Base-by-base conservation (phyloP, 1,140 invertebrate species). In the Linepithema humile region DNA sequence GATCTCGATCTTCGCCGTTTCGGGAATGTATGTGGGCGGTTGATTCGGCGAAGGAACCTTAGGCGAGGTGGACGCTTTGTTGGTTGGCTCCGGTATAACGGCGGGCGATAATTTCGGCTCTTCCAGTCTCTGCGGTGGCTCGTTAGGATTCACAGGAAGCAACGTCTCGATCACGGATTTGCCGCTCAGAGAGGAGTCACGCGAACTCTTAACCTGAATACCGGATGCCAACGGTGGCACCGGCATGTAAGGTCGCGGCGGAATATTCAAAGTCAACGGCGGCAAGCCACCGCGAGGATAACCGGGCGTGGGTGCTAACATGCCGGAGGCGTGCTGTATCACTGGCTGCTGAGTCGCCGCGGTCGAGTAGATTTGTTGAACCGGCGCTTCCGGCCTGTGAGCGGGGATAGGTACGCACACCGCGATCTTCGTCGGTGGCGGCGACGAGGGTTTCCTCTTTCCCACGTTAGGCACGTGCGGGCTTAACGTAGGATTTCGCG, bases 11-110 rank as follows among this genome's bases (percentile, higher is more conserved):
- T 94, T 94, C 0, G 94, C 94, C 0, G 93, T 94, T 85, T 94
- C 94, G 0, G 94, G 94, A 67, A 94, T 94, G 35, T 93, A 94
- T 0, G 93, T 94, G 0, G 94, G 93, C 5, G 94, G 94, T 43
- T 94, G 94, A 83, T 94, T 94, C 0, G 94, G 94, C 26, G 94
- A 94, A 0, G 94, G 94, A 15, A 94, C 92, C 35, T 94, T 94
- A 0, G 94, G 94, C 1, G 94, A 94, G 0, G 94, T 94, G 0
- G 94, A 94, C 0, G 93, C 91, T 62, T 94, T 94, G 60, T 91
- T 94, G 0, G 91, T 91, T 0, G 92, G 59, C 55, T 93, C 93
- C 0, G 93, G 92, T 38, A 94, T 91, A 17, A 93, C 83, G 3
- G 90, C 91, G 3, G 93, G 91, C 3, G 94, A 94, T 6, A 94